Percentiles rank a stretch among this genome's conserved stretches.
Evolutionary conservation across 2,113 vertebrate genomes (phyloP).

Genomic region (Solea solea): DNA sequence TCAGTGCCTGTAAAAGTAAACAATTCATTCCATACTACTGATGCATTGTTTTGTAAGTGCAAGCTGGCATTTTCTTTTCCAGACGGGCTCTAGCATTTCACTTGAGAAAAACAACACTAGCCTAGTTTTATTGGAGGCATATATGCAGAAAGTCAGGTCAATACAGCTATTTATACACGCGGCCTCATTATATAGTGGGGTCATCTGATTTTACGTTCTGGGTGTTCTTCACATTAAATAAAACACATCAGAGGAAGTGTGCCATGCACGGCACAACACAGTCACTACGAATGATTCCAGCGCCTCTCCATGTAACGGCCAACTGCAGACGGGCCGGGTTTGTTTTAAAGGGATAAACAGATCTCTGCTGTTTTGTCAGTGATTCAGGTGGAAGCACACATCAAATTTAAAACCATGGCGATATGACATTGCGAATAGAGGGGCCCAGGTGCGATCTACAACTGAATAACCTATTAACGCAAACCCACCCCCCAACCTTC

Average conservation of each 20-base stretch:
- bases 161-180: conserved; percentile 69
- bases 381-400: conserved; percentile 41
- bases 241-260: conserved; percentile 30
- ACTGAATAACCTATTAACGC: conserved; percentile 65
- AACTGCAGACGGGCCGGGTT: conserved; percentile 25
- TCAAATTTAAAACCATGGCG: conserved; percentile 37
- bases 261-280: neutral
- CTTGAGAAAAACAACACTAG: conserved; percentile 73
- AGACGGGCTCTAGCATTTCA: conserved; percentile 59
- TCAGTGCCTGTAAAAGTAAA: conserved; percentile 69
- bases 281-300: conserved; percentile 7
- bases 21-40: conserved; percentile 68
- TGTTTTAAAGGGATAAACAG: conserved; percentile 45
- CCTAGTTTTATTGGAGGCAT: conserved; percentile 48
- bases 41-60: conserved; percentile 65
- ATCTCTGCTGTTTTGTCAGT: conserved; percentile 30
- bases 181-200: conserved; percentile 63
- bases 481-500: conserved; percentile 42
- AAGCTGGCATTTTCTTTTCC: conserved; percentile 61
- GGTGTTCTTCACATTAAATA: conserved; percentile 65
- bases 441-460: conserved; percentile 55
- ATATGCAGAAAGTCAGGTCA: conserved; percentile 74
- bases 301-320: conserved; percentile 10
- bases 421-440: conserved; percentile 20
- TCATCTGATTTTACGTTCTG: conserved; percentile 57